Evolutionary conservation across 64 coral and sea anemone genomes (phyloP).

Genomic region (Stichodactyla mertensii): DNA sequence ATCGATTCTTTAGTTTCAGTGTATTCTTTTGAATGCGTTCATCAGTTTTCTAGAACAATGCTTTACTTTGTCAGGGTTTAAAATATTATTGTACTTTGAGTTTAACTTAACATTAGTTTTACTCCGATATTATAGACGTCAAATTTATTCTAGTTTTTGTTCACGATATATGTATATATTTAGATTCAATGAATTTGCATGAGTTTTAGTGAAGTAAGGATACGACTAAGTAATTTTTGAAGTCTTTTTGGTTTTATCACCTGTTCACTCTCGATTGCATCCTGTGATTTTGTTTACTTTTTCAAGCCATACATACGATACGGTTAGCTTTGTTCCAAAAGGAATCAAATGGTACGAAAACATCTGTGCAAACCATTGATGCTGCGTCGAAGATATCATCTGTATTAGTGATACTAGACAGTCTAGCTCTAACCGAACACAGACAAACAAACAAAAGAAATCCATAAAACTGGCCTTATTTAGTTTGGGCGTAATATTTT

Average conservation of each 20-base stretch:
- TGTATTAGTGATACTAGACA: not conserved
- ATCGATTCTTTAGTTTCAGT: too few species aligned
- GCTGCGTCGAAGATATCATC: not conserved
- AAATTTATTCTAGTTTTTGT: not conserved
- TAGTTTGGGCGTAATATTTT: too few species aligned
- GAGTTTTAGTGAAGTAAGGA: not conserved
- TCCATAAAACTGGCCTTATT: not conserved
- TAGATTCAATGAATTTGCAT: not conserved
- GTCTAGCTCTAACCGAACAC: too few species aligned
- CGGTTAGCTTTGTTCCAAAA: not conserved
- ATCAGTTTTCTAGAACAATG: too few species aligned
- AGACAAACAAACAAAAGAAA: not conserved
- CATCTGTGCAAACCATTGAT: not conserved
- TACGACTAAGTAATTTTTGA: not conserved
- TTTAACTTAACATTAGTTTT: too few species aligned
- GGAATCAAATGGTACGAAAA: not conserved
- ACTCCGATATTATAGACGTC: not conserved
- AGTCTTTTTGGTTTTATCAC: not conserved
- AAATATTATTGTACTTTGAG: too few species aligned
- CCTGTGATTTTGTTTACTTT: not conserved
- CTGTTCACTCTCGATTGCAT: not conserved
- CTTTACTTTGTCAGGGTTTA: too few species aligned
- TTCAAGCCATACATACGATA: not conserved
- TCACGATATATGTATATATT: not conserved
- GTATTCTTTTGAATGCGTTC: too few species aligned